phyloP scores from a whole-genome alignment of 2,797 vertebrate genomes.

The Spinibarbus caldwelli region DNA sequence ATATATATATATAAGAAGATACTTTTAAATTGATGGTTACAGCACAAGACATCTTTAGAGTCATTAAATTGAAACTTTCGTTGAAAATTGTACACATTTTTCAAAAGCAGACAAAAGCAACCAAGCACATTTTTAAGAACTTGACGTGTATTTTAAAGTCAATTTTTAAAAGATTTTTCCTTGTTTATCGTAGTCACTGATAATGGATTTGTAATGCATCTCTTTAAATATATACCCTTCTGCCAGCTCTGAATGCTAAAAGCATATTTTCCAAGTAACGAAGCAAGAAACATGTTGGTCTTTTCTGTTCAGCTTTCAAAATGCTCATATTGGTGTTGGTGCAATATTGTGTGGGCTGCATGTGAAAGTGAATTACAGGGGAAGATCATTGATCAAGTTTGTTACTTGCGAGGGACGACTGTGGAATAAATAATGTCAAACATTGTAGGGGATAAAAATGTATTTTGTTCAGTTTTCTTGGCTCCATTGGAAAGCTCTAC shows the following conservation, averaged over 20 bases:
- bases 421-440: slow-evolving; percentile 48
- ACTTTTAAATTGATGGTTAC: neutral
- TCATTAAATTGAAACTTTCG: neutral
- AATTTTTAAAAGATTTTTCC: neutral
- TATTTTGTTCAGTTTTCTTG: neutral
- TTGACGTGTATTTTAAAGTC: neutral
- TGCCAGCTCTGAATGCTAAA: neutral
- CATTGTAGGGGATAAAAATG: slow-evolving; percentile 5
- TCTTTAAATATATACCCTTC: neutral
- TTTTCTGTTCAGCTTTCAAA: neutral
- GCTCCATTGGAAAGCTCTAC: neutral
- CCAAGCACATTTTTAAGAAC: neutral
- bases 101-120: neutral
- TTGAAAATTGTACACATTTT: neutral
- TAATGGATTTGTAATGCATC: neutral
- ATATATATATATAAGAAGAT: too few relatives aligned
- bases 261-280: neutral
- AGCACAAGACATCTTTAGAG: neutral
- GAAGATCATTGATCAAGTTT: slow-evolving; percentile 32
- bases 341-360: slow-evolving; percentile 13
- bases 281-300: neutral
- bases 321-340: neutral
- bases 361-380: slow-evolving; percentile 23
- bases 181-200: neutral
- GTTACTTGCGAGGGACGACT: slow-evolving; percentile 14